Conservation (phyloP, 2,888 invertebrate species). For the Corythucha ciliata region DNA sequence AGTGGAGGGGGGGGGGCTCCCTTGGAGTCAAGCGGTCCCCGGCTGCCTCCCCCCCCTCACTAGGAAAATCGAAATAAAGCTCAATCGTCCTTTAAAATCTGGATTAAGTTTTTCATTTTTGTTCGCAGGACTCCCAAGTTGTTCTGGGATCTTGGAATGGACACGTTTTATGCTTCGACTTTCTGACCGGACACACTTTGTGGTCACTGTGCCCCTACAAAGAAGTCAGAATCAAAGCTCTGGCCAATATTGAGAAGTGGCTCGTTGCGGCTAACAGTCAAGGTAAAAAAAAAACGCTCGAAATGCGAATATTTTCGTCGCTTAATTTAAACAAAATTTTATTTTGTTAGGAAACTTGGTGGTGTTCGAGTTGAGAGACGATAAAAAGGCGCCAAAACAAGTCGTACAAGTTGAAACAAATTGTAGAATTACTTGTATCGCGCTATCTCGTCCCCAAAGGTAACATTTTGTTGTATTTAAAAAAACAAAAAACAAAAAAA, state of each 20-base stretch:
- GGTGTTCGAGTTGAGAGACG: constrained; percentile 7
- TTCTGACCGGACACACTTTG: constrained; percentile 44
- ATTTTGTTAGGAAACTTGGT: constrained; percentile 10
- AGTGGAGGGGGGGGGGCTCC: too few relatives aligned
- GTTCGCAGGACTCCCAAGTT: constrained; percentile 47
- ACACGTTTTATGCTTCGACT: constrained; percentile 50
- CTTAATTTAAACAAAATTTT: not conserved
- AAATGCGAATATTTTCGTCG: not conserved
- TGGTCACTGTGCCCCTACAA: constrained; percentile 49
- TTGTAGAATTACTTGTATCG: too few relatives aligned
- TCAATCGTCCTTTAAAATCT: not conserved
- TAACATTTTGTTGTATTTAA: too few relatives aligned
- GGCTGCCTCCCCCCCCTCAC: too few relatives aligned
- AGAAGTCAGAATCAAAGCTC: constrained; percentile 55
- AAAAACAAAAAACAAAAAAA: too few relatives aligned
- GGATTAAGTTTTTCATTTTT: constrained; percentile 20
- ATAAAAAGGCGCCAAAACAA: constrained; percentile 15
- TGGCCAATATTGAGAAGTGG: constrained; percentile 49
- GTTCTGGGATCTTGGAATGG: constrained; percentile 69
- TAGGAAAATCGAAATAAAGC: not conserved
- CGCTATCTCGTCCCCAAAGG: too few relatives aligned
- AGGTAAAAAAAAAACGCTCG: too few relatives aligned
- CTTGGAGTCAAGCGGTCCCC: too few relatives aligned
- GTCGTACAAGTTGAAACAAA: too few relatives aligned
- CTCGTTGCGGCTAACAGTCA: constrained; percentile 66